Evolutionary conservation across 1,140 invertebrate genomes (phyloP).

Genomic region (Nasonia longicornis): DNA sequence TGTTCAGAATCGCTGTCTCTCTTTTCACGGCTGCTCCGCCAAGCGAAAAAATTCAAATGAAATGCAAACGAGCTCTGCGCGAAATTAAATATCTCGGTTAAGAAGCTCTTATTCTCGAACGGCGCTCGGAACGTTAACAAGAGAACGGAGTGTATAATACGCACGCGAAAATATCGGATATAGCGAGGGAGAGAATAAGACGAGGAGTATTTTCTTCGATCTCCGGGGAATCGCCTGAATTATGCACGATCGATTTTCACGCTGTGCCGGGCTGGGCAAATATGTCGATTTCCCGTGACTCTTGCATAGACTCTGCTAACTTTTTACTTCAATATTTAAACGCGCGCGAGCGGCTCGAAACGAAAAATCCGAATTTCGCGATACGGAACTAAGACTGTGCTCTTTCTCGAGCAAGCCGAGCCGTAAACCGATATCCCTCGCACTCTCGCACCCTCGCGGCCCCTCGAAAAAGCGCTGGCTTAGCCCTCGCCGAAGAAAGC

Average conservation of each 20-base stretch:
- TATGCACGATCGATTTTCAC: neutral
- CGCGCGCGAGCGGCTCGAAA: neutral
- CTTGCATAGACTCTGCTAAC: neutral
- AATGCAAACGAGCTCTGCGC: conserved; percentile 53
- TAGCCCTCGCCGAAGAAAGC: neutral
- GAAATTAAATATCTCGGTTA: conserved; percentile 55
- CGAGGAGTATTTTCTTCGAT: neutral
- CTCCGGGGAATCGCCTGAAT: neutral
- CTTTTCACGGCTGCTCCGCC: conserved; percentile 46
- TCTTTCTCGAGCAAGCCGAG: neutral
- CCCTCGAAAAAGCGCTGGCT: conserved; percentile 23
- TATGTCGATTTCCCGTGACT: too few species aligned
- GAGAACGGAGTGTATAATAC: neutral
- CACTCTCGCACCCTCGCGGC: neutral
- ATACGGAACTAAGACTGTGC: neutral
- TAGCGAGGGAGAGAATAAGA: too few species aligned
- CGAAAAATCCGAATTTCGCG: neutral
- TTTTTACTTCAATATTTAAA: neutral
- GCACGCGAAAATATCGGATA: too few species aligned
- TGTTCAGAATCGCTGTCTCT: conserved; percentile 12
- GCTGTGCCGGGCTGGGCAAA: neutral
- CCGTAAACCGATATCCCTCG: neutral
- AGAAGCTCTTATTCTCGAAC: conserved; percentile 36
- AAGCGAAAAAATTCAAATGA: conserved; percentile 56
- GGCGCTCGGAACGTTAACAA: conserved; percentile 11